Conservation (phyloP, 2,888 invertebrate genomes). For the Tiliacea citrago region DNA sequence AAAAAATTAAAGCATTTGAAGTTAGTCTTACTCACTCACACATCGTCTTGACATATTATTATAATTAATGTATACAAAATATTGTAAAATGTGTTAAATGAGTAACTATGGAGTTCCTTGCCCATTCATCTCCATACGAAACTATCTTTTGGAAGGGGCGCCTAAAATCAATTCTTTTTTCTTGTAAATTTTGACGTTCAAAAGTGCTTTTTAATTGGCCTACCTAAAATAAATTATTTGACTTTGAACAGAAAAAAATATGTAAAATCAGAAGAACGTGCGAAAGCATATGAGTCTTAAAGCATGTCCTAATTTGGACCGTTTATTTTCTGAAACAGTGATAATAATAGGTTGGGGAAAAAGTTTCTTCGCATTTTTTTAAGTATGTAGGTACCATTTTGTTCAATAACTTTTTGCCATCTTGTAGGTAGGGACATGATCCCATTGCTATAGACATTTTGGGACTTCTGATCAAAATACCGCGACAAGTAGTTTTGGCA, state of each 20-base stretch:
- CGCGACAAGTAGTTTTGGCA: too few relatives aligned
- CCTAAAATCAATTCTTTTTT: not conserved
- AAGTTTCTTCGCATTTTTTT: too few relatives aligned
- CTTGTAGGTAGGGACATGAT: too few relatives aligned
- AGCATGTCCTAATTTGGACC: too few relatives aligned
- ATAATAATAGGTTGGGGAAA: too few relatives aligned
- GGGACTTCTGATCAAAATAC: too few relatives aligned
- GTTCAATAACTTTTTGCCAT: too few relatives aligned
- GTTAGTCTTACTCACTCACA: not conserved
- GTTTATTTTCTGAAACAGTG: too few relatives aligned
- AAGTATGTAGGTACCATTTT: too few relatives aligned
- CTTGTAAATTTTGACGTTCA: not conserved
- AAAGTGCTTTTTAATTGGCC: not conserved
- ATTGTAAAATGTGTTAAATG: not conserved
- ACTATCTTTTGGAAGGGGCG: not conserved
- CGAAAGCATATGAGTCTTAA: not conserved
- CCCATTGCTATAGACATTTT: too few relatives aligned
- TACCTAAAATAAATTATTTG: not conserved
- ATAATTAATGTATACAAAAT: not conserved
- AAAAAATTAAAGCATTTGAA: slow-evolving; percentile 1
- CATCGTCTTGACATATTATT: not conserved
- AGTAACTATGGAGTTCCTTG: not conserved
- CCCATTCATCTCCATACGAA: not conserved
- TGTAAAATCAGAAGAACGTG: not conserved
- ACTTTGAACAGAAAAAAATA: not conserved